Base-by-base conservation (phyloP, 2,888 invertebrate genomes). In the Apamea crenata region DNA sequence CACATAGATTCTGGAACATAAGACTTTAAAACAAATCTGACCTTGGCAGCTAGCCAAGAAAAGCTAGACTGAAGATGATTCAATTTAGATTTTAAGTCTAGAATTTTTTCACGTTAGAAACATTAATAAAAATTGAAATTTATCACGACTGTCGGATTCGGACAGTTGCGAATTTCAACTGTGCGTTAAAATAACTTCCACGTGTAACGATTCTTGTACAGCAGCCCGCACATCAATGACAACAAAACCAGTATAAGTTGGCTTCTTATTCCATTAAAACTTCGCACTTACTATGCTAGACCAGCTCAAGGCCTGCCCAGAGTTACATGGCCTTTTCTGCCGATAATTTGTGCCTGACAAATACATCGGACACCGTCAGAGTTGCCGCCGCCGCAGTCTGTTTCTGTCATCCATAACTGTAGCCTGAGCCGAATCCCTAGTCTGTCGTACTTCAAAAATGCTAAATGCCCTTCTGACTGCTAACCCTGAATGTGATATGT, bases 31-130 rank as follows among this genome's bases (percentile, higher is more conserved):
- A 84, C n/a, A 32, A 61, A 47, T 16, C 56, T 66, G 18, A 29
- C 25, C 25, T 29, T 84, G 84, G 79, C 83, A 16, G 1, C 14
- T 4, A 0, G 61, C 87, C 84, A 84, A 79, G 53, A 74, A 53
- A 29, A 72, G 10, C 50, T 44, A 82, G 83, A 68, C 71, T 61
- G 36, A 66, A 82, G 16, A 86, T 76, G 56, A 82, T 70, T 71
- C 0, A 25, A 53, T 66, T 73, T 75, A 81, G 47, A 81, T 72
- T 72, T 71, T 40, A 32, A 50, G 8, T 36, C 44, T 63, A 73
- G 16, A 25, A 1, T n/a, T 78, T 82, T 85, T 81, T 50, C 21
- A 7, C n/a, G 5, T 61, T 25, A 53, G 18, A 18, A 77, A n/a
- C 18, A 44, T 63, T 40, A 29, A 29, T 25, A 53, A 14, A 65